These are phyloP conservation scores for Bombus pascuorum DNA, from an alignment of 1,140 invertebrate genomes.

Conservation along the genomic window DNA sequence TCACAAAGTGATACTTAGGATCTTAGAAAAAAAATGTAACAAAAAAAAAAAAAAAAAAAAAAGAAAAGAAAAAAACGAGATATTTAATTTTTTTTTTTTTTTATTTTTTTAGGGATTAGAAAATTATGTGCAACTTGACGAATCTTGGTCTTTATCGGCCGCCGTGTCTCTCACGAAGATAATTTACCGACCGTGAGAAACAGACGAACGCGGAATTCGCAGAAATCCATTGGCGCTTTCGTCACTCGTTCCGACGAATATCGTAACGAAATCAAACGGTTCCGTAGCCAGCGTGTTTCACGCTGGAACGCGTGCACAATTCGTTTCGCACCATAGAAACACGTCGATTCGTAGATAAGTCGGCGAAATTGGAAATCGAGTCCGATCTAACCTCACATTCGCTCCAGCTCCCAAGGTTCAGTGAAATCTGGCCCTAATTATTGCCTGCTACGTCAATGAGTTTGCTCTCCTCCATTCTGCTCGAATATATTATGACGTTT, in stretches of 20 bases:
- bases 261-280: not conserved
- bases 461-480: not conserved
- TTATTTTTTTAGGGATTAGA: not conserved
- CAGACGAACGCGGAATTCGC: constrained; percentile 26
- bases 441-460: not conserved
- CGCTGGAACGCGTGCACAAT: not conserved
- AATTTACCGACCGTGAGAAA: constrained; percentile 49
- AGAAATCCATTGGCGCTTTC: constrained; percentile 41
- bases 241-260: not conserved
- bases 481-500: not conserved
- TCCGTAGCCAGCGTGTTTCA: not conserved
- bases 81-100: too few species aligned
- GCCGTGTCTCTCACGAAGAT: constrained; percentile 26
- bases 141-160: constrained; percentile 40
- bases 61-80: too few species aligned
- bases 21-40: not conserved
- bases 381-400: constrained; percentile 8
- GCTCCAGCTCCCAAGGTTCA: not conserved
- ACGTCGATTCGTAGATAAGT: not conserved
- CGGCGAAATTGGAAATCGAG: not conserved
- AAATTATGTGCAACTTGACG: not conserved
- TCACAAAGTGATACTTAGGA: not conserved
- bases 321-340: too few species aligned
- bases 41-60: too few species aligned
- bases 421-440: constrained; percentile 11